Evolutionary conservation across 2,888 invertebrate genomes (phyloP).

Genomic region (Eupithecia insigniata): DNA sequence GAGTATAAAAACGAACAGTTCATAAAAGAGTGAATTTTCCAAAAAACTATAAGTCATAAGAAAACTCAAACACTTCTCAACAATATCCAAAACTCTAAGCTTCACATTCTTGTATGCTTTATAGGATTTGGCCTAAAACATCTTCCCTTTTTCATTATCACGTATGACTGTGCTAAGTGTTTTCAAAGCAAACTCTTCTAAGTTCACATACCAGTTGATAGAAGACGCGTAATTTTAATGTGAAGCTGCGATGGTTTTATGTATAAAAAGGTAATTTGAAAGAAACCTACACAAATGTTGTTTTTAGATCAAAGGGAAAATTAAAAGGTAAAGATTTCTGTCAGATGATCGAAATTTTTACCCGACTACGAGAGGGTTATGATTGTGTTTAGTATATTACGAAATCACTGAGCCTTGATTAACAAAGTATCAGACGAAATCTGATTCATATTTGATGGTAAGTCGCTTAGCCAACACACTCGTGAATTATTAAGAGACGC

Average conservation of each 20-base stretch:
- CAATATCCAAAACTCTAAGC: not conserved
- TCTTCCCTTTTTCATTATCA: too few relatives aligned
- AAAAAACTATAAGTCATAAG: not conserved
- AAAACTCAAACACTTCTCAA: too few relatives aligned
- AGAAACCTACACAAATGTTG: not conserved
- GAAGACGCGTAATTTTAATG: not conserved
- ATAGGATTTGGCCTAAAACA: too few relatives aligned
- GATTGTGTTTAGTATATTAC: not conserved
- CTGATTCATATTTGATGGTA: slow-evolving; percentile 62
- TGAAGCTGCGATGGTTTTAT: not conserved
- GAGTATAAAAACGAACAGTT: not conserved
- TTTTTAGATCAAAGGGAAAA: not conserved
- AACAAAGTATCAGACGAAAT: slow-evolving; percentile 48
- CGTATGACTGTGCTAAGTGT: not conserved
- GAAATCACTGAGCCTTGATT: slow-evolving; percentile 45
- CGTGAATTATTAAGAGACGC: slow-evolving; percentile 53
- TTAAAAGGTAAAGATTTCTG: not conserved
- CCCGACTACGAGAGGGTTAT: too few relatives aligned
- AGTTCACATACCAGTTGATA: not conserved
- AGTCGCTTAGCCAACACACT: slow-evolving; percentile 49
- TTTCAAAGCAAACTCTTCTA: not conserved
- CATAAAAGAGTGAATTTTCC: not conserved
- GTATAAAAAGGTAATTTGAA: not conserved
- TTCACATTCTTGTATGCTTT: too few relatives aligned
- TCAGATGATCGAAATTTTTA: too few relatives aligned